These are phyloP conservation scores for Pteruthius melanotis DNA, from an alignment of 2,113 vertebrate species.

Conservation along the genomic window DNA sequence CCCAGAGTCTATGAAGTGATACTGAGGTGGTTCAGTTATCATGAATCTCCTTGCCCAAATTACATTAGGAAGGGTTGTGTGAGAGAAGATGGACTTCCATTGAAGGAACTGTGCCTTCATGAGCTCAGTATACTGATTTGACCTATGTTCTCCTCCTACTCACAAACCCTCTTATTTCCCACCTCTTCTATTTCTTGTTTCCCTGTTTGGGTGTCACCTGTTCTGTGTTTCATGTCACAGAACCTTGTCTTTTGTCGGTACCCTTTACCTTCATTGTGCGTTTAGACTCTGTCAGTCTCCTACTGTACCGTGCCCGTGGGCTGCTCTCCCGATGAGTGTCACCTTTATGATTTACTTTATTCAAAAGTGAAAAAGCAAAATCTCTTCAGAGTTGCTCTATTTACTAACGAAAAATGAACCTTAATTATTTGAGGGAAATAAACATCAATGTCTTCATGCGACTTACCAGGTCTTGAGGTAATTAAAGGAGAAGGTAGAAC, in stretches of 20 bases:
- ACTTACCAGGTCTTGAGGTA: not conserved
- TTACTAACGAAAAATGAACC: not conserved
- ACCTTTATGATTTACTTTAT: not conserved
- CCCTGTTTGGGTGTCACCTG: not conserved
- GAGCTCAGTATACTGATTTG: not conserved
- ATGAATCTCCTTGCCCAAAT: not conserved
- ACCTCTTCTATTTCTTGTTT: not conserved
- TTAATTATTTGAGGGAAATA: not conserved
- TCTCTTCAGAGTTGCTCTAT: not conserved
- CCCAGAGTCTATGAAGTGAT: not conserved
- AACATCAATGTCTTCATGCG: not conserved
- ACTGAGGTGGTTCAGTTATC: not conserved
- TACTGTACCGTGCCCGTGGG: not conserved
- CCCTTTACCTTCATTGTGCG: not conserved
- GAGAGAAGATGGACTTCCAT: not conserved
- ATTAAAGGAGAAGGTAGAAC: not conserved
- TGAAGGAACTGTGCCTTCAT: not conserved
- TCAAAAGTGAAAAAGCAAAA: not conserved
- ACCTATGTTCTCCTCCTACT: not conserved
- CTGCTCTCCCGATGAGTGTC: not conserved
- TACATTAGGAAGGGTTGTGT: not conserved
- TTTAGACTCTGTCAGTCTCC: not conserved
- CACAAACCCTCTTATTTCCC: not conserved
- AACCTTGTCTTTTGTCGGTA: not conserved
- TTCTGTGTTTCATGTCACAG: not conserved